Conservation (phyloP, 1,140 invertebrate species). For the Hyles euphorbiae region DNA sequence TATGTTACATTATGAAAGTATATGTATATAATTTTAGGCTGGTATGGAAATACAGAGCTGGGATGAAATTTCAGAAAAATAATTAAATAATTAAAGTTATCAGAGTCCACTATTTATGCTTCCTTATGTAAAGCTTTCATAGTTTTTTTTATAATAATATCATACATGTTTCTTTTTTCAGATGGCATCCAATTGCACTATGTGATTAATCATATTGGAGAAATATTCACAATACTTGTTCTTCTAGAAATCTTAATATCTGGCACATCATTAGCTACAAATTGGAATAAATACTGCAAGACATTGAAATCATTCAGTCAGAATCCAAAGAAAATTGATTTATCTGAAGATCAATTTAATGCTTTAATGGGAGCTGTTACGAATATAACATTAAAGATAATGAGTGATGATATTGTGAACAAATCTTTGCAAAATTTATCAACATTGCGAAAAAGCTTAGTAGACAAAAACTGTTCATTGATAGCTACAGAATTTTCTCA, state of each 20-base stretch:
- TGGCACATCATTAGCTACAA: conserved; percentile 42
- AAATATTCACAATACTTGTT: conserved; percentile 58
- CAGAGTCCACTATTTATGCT: too few species aligned
- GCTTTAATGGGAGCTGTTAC: conserved; percentile 45
- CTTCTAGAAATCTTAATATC: conserved; percentile 57
- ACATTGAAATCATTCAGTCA: conserved; percentile 31
- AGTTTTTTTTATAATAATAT: too few species aligned
- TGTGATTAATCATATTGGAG: conserved; percentile 66
- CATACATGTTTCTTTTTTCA: conserved; percentile 29
- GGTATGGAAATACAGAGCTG: too few species aligned
- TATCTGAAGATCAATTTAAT: conserved; percentile 42
- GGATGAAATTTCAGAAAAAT: too few species aligned
- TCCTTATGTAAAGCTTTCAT: too few species aligned
- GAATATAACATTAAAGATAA: conserved; percentile 53
- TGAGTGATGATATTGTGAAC: conserved; percentile 68
- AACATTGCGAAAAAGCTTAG: conserved; percentile 76
- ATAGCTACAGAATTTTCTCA: conserved; percentile 84
- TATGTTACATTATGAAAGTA: too few species aligned
- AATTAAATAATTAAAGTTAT: too few species aligned
- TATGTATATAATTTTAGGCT: too few species aligned
- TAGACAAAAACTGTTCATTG: conserved; percentile 78
- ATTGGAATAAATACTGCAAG: conserved; percentile 60
- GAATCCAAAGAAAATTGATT: conserved; percentile 32
- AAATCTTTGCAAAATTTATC: conserved; percentile 80
- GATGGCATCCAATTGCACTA: conserved; percentile 64